phyloP scores from a whole-genome alignment of 2,113 vertebrate species.

The Numida meleagris region DNA sequence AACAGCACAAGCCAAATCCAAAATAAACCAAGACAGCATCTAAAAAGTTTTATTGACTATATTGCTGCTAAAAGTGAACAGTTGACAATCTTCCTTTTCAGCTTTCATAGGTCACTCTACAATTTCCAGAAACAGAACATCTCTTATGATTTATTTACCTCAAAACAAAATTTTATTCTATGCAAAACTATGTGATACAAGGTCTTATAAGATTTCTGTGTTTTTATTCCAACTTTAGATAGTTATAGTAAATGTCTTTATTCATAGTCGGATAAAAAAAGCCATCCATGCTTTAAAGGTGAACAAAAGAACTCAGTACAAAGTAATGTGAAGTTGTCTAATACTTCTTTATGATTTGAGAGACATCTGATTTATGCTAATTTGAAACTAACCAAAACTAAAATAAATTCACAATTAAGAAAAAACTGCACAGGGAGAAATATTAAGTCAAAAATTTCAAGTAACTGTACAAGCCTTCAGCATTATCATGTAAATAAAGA shows the following conservation, averaged over 20 bases:
- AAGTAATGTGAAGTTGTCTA: not conserved
- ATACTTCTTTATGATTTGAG: not conserved
- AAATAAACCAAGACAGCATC: not conserved
- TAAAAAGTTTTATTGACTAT: not conserved
- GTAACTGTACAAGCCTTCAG: not conserved
- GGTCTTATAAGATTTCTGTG: not conserved
- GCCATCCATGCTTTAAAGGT: not conserved
- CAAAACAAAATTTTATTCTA: not conserved
- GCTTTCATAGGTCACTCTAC: not conserved
- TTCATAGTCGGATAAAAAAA: not conserved
- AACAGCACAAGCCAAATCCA: not conserved
- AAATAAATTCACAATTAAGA: not conserved
- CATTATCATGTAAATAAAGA: not conserved
- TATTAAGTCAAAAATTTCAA: not conserved
- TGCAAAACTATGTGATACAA: not conserved
- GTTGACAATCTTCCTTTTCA: not conserved
- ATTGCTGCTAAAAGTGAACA: not conserved
- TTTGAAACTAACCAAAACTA: not conserved
- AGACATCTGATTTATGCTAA: not conserved
- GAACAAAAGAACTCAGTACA: not conserved
- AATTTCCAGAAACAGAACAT: not conserved
- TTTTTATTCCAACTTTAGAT: not conserved
- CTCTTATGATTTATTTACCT: not conserved
- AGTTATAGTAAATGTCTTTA: not conserved
- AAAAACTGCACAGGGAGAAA: not conserved